Evolutionary conservation across 2,797 vertebrate genomes (phyloP).

Genomic region (Lycodopsis pacificus): DNA sequence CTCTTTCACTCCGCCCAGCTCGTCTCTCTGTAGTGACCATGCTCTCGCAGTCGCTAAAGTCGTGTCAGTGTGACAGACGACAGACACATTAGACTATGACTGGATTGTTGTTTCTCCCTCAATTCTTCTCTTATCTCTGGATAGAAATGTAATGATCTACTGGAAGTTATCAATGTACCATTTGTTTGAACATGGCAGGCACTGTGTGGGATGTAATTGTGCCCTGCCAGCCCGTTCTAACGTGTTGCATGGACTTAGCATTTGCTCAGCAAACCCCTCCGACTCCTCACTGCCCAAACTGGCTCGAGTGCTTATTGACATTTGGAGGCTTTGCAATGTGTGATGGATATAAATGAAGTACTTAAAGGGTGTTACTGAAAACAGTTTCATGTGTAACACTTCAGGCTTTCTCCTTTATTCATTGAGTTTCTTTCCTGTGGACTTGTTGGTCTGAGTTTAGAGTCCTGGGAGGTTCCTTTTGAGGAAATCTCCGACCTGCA

Average conservation of each 20-base stretch:
- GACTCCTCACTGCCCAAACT: slow-evolving; percentile 27
- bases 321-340: slow-evolving; percentile 22
- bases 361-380: neutral
- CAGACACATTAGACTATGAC: slow-evolving; percentile 55
- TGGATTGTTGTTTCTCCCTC: slow-evolving; percentile 26
- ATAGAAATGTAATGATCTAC: slow-evolving; percentile 30
- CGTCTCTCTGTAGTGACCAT: slow-evolving; percentile 61
- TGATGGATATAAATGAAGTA: slow-evolving; percentile 24
- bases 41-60: slow-evolving; percentile 62
- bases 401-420: slow-evolving; percentile 11
- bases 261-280: slow-evolving; percentile 27
- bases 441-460: slow-evolving; percentile 74
- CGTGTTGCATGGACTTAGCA: slow-evolving; percentile 21
- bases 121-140: slow-evolving; percentile 38
- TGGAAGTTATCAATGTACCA: slow-evolving; percentile 45
- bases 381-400: neutral
- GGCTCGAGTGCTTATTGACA: slow-evolving; percentile 34
- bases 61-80: slow-evolving; percentile 56
- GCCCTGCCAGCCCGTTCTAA: slow-evolving; percentile 23
- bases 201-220: slow-evolving; percentile 37
- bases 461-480: slow-evolving; percentile 95
- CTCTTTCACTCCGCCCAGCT: slow-evolving; percentile 59
- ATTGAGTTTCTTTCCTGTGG: slow-evolving; percentile 3
- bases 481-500: slow-evolving; percentile 98
- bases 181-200: slow-evolving; percentile 50